Percentiles rank a stretch among this genome's conserved stretches.
Conservation (phyloP, 2,113 vertebrate species). For the Corythaeola cristata region DNA sequence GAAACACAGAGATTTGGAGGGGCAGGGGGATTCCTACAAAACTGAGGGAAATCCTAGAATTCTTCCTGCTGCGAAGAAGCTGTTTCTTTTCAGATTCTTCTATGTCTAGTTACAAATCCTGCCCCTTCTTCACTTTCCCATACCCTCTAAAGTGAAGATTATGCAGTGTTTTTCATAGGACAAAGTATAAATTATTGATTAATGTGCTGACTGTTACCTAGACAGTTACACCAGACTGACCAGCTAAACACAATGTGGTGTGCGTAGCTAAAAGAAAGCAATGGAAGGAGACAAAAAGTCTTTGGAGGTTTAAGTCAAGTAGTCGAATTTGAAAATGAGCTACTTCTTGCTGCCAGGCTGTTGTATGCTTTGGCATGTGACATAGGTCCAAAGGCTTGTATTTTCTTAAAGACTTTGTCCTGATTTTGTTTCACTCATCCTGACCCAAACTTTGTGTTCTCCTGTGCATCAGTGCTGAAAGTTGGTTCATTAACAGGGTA, state of each 20-base stretch:
- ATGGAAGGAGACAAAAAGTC: not conserved
- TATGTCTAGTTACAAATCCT: not conserved
- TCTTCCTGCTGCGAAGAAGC: not conserved
- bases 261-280: not conserved
- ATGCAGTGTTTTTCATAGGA: not conserved
- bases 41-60: not conserved
- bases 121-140: not conserved
- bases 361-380: not conserved
- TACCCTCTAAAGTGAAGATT: not conserved
- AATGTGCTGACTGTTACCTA: not conserved
- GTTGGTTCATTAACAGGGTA: not conserved
- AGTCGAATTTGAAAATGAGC: not conserved
- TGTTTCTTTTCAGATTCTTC: not conserved
- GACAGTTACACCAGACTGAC: not conserved
- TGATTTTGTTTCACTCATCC: not conserved
- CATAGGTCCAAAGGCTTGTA: not conserved
- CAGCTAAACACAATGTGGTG: not conserved
- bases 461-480: not conserved
- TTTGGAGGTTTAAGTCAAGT: not conserved
- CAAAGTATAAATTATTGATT: not conserved
- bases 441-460: not conserved
- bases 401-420: not conserved
- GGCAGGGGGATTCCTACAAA: not conserved
- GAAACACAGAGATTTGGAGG: not conserved
- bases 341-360: not conserved